Base-by-base conservation (phyloP, 2,113 vertebrate genomes). In the Nycticryphes semicollaris region DNA sequence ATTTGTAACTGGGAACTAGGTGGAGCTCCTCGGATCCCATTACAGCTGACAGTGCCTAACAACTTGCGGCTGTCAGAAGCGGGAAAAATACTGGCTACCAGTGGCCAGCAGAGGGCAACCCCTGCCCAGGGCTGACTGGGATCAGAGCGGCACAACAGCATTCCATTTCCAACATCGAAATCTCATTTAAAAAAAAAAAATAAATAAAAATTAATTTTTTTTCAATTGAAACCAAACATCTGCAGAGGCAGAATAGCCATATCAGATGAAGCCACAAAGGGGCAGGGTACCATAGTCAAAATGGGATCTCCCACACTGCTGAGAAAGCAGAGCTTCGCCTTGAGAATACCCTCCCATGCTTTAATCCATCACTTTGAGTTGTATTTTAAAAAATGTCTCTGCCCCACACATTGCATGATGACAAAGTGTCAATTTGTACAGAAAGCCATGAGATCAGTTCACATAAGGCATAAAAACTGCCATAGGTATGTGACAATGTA, bases 71-170 rank as follows among this genome's bases (percentile, higher is more conserved):
- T 18, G 24, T 2, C n/a, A 3, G 20, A 28, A 22, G 24, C 39
- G 11, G 9, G 3, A 10, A 25, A 76, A 83, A 33, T 0, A 2
- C 17, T 27, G 51, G 54, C 57, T 57, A 14, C 15, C 28, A 28
- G 11, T 5, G 73, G 56, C 94, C 96, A 97, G 92, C 67, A 97
- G 97, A 95, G 97, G 96, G 96, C 91, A 91, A 82, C 53, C 94
- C 68, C 64, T 88, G 63, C 59, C 63, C 74, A 56, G 48, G 0
- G 37, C 37, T 77, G 33, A 43, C 23, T 33, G 54, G 53, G 35
- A 41, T 4, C 41, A n/a, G 72, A 82, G 48, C 16, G 4, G 7
- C 23, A 64, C n/a, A 73, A 17, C 1, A 0, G 60, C 47, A 86
- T n/a, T 67, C 62, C 2, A 48, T 16, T 87, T 72, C 68, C 39